Base-by-base conservation (phyloP, 2,797 vertebrate species). In the Paguma larvata region DNA sequence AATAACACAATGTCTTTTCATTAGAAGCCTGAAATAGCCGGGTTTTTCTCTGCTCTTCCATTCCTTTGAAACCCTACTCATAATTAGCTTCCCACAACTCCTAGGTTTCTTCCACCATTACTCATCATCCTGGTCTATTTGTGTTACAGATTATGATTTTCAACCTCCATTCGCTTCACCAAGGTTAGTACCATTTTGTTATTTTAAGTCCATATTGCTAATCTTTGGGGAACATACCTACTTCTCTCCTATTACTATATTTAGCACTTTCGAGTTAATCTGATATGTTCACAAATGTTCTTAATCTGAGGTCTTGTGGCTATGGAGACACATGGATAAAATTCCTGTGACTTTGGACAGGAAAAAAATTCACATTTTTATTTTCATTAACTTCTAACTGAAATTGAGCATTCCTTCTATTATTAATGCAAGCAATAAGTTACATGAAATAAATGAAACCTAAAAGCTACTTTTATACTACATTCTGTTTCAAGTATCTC, bases 11-110 rank as follows among this genome's bases (percentile, higher is more conserved):
- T 79, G 75, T 91, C 92, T 97, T 98, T 95, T 95, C 93, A 97
- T 95, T 93, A 97, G 95, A 85, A 97, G 78, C 83, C 94, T 96
- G 67, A 97, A 97, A 97, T 96, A 96, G 95, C 93, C 89, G 90
- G 85, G 95, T 88, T 94, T 95, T 97, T 97, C 85, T 97, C 88
- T 93, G 68, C 68, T 89, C 90, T 95, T 96, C 94, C 85, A 92
- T 91, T 96, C 62, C 85, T 96, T 97, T 95, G 82, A 94, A 97
- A 88, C 75, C 73, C 73, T 96, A 83, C 91, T 96, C 97, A 91
- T 96, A 98, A 97, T 98, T 98, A 97, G 95, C 89, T 98, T 95
- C 95, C 98, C 97, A 97, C 97, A 97, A 85, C 70, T 82, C 89
- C 94, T 91, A 67, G 83, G 63, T 94, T 97, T 95, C 85, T 92